phyloP scores from a whole-genome alignment of 2,888 invertebrate genomes.

The Biston betularia region DNA sequence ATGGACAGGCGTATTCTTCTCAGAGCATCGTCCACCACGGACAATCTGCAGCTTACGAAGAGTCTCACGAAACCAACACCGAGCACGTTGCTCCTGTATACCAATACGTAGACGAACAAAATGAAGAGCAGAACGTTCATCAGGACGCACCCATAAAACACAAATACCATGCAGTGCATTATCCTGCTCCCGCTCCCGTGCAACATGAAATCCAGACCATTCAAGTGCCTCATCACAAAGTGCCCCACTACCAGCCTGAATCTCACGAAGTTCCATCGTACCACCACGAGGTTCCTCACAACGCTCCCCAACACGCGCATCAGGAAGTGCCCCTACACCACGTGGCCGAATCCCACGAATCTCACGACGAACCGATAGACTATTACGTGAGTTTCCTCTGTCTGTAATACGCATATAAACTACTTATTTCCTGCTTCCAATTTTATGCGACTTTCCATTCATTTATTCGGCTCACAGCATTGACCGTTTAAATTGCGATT shows the following conservation, averaged over 20 bases:
- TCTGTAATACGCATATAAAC: conserved; percentile 54
- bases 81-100: conserved; percentile 65
- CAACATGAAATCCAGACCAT: conserved; percentile 56
- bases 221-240: conserved; percentile 45
- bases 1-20: conserved; percentile 62
- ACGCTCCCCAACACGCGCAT: conserved; percentile 30
- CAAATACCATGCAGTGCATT: conserved; percentile 39
- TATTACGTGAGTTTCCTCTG: conserved; percentile 78
- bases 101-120: conserved; percentile 59
- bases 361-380: conserved; percentile 75
- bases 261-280: conserved; percentile 19
- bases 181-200: conserved; percentile 43
- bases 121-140: conserved; percentile 48
- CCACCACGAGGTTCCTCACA: conserved; percentile 26
- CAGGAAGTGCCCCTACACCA: conserved; percentile 47
- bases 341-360: conserved; percentile 49
- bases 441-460: conserved; percentile 72
- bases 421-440: conserved; percentile 50
- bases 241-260: conserved; percentile 30
- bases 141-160: conserved; percentile 43
- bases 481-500: conserved; percentile 57
- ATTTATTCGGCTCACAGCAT: conserved; percentile 64
- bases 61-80: conserved; percentile 58
- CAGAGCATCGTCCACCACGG: conserved; percentile 66
- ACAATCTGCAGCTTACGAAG: conserved; percentile 54